Conservation (phyloP, 2,113 vertebrate genomes). For the Crotalus viridis region DNA sequence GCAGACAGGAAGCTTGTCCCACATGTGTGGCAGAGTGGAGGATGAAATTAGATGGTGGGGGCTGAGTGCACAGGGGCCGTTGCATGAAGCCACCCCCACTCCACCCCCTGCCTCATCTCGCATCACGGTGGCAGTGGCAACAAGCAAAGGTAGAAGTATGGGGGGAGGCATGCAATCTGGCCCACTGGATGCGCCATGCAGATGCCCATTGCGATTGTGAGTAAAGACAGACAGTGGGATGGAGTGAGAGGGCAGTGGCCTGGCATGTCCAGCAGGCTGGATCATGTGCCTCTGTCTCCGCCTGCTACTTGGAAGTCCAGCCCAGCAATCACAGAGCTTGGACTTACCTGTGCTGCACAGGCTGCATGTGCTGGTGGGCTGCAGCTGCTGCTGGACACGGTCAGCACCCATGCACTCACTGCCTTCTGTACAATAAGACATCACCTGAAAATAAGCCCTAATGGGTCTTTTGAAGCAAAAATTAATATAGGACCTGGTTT, state of each 20-base stretch:
- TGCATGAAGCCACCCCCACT: too few relatives aligned
- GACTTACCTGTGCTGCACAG: background rate
- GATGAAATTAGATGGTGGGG: fast-evolving
- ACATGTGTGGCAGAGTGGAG: background rate
- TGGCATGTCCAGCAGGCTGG: too few relatives aligned
- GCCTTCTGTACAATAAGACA: too few relatives aligned
- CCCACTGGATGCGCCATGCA: background rate
- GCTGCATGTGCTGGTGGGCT: background rate
- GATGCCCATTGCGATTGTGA: fast-evolving
- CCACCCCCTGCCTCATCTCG: background rate
- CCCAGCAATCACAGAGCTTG: fast-evolving
- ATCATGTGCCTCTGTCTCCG: background rate
- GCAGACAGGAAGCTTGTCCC: background rate
- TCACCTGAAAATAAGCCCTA: too few relatives aligned
- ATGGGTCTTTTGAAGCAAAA: too few relatives aligned
- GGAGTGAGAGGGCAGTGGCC: background rate
- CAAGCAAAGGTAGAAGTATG: too few relatives aligned
- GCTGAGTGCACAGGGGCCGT: background rate
- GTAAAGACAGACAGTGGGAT: background rate
- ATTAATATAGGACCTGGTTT: too few relatives aligned
- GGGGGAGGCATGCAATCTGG: background rate
- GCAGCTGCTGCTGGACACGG: too few relatives aligned
- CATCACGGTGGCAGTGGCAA: background rate
- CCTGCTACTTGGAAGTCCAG: background rate
- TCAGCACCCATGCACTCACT: too few relatives aligned